A percentile compares a stretch with the other conserved stretches of the same genome.
phyloP scores from a whole-genome alignment of 2,888 invertebrate species.

The Automeris io region DNA sequence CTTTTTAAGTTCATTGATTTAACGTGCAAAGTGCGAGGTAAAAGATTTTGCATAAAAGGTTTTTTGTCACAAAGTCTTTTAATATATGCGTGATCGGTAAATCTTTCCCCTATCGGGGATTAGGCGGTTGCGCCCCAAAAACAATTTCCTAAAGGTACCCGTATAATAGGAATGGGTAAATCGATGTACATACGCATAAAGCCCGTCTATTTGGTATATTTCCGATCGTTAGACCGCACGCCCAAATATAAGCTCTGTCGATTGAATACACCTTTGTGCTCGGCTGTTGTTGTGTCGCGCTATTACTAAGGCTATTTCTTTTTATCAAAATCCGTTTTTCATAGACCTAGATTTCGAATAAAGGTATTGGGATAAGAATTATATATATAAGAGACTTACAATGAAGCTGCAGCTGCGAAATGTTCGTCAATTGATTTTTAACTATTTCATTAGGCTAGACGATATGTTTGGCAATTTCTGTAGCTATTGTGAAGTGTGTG shows the following conservation, averaged over 20 bases:
- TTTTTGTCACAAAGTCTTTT: slow-evolving; percentile 13
- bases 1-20: too few species aligned
- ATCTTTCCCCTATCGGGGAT: slow-evolving; percentile 15
- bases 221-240: background rate
- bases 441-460: too few species aligned
- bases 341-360: background rate
- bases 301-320: background rate
- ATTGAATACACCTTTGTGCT: slow-evolving; percentile 4
- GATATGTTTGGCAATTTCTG: too few species aligned
- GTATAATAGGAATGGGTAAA: slow-evolving; percentile 8
- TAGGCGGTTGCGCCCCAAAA: slow-evolving; percentile 14
- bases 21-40: slow-evolving; percentile 10
- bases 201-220: background rate
- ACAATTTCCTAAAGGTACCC: slow-evolving; percentile 16
- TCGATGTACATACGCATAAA: slow-evolving; percentile 1
- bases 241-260: slow-evolving; percentile 8
- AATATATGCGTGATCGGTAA: slow-evolving; percentile 12
- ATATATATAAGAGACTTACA: too few species aligned
- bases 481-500: too few species aligned
- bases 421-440: too few species aligned
- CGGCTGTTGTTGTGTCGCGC: background rate
- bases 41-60: slow-evolving; percentile 13
- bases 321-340: background rate
- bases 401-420: too few species aligned
- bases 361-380: background rate